Base-by-base conservation (phyloP, 2,113 vertebrate genomes). In the Ivindomyrus marchei region DNA sequence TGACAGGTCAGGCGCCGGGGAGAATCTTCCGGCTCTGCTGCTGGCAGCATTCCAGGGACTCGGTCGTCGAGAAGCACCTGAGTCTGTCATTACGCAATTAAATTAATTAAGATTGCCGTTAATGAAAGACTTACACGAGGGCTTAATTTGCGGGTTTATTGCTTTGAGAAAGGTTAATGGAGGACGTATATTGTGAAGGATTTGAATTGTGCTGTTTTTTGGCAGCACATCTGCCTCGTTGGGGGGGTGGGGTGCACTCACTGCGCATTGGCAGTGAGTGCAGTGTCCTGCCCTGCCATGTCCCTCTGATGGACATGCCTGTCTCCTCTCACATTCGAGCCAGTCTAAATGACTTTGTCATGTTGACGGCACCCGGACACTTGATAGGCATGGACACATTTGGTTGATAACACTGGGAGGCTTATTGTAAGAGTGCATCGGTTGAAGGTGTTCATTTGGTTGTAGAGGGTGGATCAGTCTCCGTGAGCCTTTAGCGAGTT, bases 81-180 rank as follows among this genome's bases (percentile, higher is more conserved):
- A 89, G 90, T 91, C 88, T 91, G 90, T 91, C 90, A 91, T 91
- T 91, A 89, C 39, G 90, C 80, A 91, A 91, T 91, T 89, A 91
- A 89, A 91, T 89, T 91, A 91, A 91, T 91, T 91, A 89, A 91
- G 90, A 91, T 91, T 91, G 88, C 89, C 74, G 90, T 91, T 91
- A 91, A 91, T 89, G 90, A 91, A 85, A 50, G 56, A 85, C 77
- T 91, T 91, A 91, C 90, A 91, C 17, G 83, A 89, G 88, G 88
- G 88, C 84, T 87, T 91, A 89, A 87, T 89, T 90, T 91, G 83
- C 50, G 56, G 88, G 80, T 88, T 89, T 89, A 91, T 70, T 91
- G 58, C 90, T 89, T 89, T 87, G 47, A 47, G 84, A 84, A 91
- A 91, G 90, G 90, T 91, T 91, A 91, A 91, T 91, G 77, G 88